Evolutionary conservation across 2,797 vertebrate genomes (phyloP), one percentile per base, ranked within the genome.

Genomic region (Poeciliopsis gracilis): DNA sequence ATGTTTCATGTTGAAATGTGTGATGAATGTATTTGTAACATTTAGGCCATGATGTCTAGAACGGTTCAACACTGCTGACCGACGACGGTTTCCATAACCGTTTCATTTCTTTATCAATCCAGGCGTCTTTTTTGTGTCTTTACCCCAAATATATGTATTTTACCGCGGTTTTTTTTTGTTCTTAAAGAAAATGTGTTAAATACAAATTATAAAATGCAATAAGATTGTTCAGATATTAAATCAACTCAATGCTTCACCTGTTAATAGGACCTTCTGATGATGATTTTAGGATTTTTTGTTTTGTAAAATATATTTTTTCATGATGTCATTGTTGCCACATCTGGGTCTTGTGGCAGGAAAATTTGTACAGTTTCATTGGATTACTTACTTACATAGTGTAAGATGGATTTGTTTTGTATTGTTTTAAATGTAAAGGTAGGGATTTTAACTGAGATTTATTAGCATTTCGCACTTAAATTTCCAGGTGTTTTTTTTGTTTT

Each of bases 291-390:
- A 67, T 5, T 63, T 59, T 77, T 74, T 74, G 75, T 86, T 59
- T 81, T 75, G 28, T 75, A 18, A 85, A 84, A 79, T 84, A 69
- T 88, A 38, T 89, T 73, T 82, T 87, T 76, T 75, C 45, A 83
- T 84, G 23, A 41, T 77, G 71, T 78, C 51, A 72, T 79, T 83
- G 49, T 86, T 83, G 43, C 74, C 49, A 73, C 28, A 61, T 78
- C 13, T 70, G 83, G 78, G 41, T 70, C 43, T 55, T 72, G 73
- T 86, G 78, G 75, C 76, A 87, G 79, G 76, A 78, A 53, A 87
- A 80, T 55, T 45, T 76, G 49, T 76, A 13, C n/a, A 7, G n/a
- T 28, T 47, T 41, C 25, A 36, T 49, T 63, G 1, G 10, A 2
- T 83, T 55, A 33, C 79, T 79, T 61, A 38, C 78, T 78, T 25